Base-by-base conservation (phyloP, 2,888 invertebrate genomes). In the Priocnemis perturbator region DNA sequence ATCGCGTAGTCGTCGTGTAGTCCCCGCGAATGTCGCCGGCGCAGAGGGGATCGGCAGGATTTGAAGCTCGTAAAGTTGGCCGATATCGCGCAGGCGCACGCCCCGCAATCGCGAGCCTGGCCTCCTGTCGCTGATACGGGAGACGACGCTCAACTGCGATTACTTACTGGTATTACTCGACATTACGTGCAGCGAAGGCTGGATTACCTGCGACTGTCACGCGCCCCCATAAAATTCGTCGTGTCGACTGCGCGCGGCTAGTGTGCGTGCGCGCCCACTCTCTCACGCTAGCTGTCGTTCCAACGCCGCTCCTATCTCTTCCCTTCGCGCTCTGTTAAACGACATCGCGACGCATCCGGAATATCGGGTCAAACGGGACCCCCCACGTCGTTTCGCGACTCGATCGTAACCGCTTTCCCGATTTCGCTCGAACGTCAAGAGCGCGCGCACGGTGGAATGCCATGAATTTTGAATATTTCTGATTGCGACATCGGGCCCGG, bases 141-240 rank as follows among this genome's bases (percentile, higher is more conserved):
- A 60, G 52, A 67, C 60, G 60, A 57, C 30, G 30, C 63, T 56
- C 69, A 70, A 70, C 73, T 67, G 60, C 70, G 73, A 72, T 77
- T 77, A 76, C 73, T 74, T 77, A 74, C 69, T 56, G 73, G 71
- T 70, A 73, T 74, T 76, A 77, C 71, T 65, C 65, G 73, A 64
- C 59, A 71, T 75, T 71, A 75, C 71, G 58, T 17, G 11, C 37
- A 11, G 37, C 37, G 11, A 37, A 37, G 11, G 1, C 14, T 11
- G 37, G 37, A n/a, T 17, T 48, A 26, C 26, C 23, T 14, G 60
- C 30, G n/a, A 21, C 17, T 23, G 23, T 50, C 48, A 19, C 5
- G 53, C 26, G 23, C 47, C 37, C 20, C 58, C 15, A 19, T 21
- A 5, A 58, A 58, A 58, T 45, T 15, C 19, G 17, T n/a, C 20